Evolutionary conservation across 2,113 vertebrate genomes (phyloP).

Genomic region (Pimephales promelas): DNA sequence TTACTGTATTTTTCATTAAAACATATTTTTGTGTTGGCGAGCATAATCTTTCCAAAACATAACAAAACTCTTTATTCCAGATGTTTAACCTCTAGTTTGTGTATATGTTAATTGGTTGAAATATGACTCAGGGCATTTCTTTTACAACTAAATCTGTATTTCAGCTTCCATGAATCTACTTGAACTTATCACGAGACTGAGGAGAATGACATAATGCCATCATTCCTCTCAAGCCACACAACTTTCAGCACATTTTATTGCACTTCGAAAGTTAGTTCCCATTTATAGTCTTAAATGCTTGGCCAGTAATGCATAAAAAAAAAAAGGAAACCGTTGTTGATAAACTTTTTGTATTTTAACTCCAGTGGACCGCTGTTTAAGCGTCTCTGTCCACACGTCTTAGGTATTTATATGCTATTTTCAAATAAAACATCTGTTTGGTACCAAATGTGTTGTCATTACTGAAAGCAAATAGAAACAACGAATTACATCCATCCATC

Average conservation of each 20-base stretch:
- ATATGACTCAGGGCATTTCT: not conserved
- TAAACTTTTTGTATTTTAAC: slow-evolving; percentile 68
- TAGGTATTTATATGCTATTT: slow-evolving; percentile 74
- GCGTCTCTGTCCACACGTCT: slow-evolving; percentile 61
- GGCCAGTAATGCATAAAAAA: slow-evolving; percentile 53
- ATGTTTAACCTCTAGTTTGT: no score
- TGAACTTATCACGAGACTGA: not conserved
- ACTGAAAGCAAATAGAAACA: not conserved
- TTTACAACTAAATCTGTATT: no score
- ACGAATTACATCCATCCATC: not conserved
- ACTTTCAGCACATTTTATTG: slow-evolving; percentile 12
- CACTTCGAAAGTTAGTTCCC: slow-evolving; percentile 25
- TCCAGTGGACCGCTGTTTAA: slow-evolving; percentile 52
- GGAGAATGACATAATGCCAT: not conserved
- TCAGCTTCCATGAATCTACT: not conserved
- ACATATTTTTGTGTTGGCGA: no score
- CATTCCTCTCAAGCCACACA: not conserved
- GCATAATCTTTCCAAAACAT: no score
- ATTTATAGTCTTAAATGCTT: slow-evolving; percentile 47
- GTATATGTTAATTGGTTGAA: not conserved
- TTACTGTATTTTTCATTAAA: no score
- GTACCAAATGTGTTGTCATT: slow-evolving; percentile 51
- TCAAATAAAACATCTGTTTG: slow-evolving; percentile 71
- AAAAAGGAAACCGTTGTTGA: slow-evolving; percentile 50
- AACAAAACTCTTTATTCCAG: no score